These are phyloP conservation scores for Noctuana brunneofusca DNA, from an alignment of 2,888 invertebrate genomes.

Conservation along the genomic window DNA sequence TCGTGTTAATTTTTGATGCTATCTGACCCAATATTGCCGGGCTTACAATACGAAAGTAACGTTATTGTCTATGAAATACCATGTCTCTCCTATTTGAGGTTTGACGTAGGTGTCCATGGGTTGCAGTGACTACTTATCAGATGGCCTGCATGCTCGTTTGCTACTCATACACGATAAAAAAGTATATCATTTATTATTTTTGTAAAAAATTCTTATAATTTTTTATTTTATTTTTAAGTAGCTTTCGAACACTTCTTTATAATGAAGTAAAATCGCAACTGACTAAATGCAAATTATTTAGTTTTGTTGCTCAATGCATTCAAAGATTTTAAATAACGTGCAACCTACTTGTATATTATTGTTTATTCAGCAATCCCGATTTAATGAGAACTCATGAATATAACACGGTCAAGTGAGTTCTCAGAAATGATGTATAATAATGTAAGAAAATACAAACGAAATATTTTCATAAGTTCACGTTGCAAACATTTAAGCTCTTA, in stretches of 20 bases:
- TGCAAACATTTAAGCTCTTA: no score
- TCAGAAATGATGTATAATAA: neutral
- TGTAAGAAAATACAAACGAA: neutral
- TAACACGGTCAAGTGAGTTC: slow-evolving; percentile 23
- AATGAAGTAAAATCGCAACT: neutral
- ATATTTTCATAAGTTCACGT: neutral
- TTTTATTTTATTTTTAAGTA: neutral
- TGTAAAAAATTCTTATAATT: neutral
- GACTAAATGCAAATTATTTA: slow-evolving; percentile 10
- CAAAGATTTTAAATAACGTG: slow-evolving; percentile 6
- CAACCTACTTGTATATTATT: neutral
- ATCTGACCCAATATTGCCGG: neutral
- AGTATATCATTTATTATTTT: no score
- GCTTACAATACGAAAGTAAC: neutral
- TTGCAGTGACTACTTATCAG: no score
- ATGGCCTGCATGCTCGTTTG: no score
- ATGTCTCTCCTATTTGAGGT: no score
- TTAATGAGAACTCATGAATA: slow-evolving; percentile 28
- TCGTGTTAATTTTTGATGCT: neutral
- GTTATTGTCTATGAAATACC: no score
- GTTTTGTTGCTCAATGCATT: slow-evolving; percentile 4
- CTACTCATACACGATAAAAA: no score
- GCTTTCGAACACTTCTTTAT: neutral
- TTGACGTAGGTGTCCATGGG: no score
- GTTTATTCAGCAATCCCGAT: slow-evolving; percentile 14